Conservation (phyloP, 92 coral and sea anemone genomes). For the Porites cylindrica region DNA sequence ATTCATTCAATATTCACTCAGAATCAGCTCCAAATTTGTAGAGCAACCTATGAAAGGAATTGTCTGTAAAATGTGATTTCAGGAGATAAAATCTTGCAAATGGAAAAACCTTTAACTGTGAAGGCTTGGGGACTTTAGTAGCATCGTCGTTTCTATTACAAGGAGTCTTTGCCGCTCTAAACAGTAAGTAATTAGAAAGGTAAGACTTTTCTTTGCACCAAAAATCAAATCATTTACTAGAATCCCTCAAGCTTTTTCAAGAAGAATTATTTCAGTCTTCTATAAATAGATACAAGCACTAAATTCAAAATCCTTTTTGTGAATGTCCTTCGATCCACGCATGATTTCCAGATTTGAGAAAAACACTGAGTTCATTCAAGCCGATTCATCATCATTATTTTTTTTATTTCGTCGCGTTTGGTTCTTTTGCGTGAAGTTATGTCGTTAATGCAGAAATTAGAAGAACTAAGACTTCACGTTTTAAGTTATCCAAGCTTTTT, state of each 20-base stretch:
- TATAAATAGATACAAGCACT: too few relatives aligned
- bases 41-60: slow-evolving; percentile 8
- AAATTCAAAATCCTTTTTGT: too few relatives aligned
- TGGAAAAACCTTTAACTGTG: neutral
- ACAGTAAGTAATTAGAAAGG: neutral
- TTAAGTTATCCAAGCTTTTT: too few relatives aligned
- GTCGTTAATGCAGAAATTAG: too few relatives aligned
- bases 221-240: neutral
- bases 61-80: slow-evolving; percentile 1
- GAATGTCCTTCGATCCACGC: too few relatives aligned
- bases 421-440: too few relatives aligned
- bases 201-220: neutral
- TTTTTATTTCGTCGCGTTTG: too few relatives aligned
- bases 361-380: too few relatives aligned
- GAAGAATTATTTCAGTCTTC: neutral
- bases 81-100: neutral
- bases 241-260: neutral
- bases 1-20: slow-evolving; percentile 11
- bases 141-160: neutral
- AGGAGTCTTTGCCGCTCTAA: neutral
- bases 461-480: too few relatives aligned
- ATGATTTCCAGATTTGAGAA: too few relatives aligned
- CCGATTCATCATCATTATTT: too few relatives aligned
- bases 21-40: slow-evolving; percentile 3
- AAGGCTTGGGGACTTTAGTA: neutral